A percentile compares a stretch with the other conserved stretches of the same genome.
These are phyloP conservation scores for Puntigrus tetrazona DNA, from an alignment of 2,113 vertebrate species.

Conservation along the genomic window DNA sequence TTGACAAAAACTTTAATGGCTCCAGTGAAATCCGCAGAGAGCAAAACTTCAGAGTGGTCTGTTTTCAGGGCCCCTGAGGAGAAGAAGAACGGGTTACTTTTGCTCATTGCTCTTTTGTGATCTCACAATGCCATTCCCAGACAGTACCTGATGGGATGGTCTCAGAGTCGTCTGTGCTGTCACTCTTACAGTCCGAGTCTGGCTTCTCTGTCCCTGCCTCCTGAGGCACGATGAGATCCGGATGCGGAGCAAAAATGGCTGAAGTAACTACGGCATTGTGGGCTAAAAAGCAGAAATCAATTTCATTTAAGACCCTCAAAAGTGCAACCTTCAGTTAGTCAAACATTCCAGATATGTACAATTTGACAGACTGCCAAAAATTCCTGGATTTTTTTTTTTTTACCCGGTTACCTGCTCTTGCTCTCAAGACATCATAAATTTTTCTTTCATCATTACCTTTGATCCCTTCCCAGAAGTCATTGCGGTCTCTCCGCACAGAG, in stretches of 20 bases:
- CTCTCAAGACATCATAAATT: background rate
- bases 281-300: constrained; percentile 70
- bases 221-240: constrained; percentile 86
- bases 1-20: constrained; percentile 99
- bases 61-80: constrained; percentile 87
- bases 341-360: background rate
- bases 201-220: constrained; percentile 84
- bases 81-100: background rate
- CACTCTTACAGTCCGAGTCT: constrained; percentile 80
- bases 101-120: background rate
- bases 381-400: background rate
- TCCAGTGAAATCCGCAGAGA: constrained; percentile 97
- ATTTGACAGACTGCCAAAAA: background rate
- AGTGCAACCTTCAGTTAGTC: background rate
- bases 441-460: constrained; percentile 82
- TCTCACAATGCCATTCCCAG: background rate
- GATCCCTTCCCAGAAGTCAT: constrained; percentile 99
- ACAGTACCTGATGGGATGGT: constrained; percentile 85
- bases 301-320: background rate
- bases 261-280: constrained; percentile 99
- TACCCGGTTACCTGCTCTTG: background rate
- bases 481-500: constrained; percentile 94
- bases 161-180: constrained; percentile 80
- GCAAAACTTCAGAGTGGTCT: constrained; percentile 93
- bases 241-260: constrained; percentile 94